A percentile compares a stretch with the other conserved stretches of the same genome.
phyloP scores from a whole-genome alignment of 2,888 invertebrate genomes.

The Ecliptopera silaceata region DNA sequence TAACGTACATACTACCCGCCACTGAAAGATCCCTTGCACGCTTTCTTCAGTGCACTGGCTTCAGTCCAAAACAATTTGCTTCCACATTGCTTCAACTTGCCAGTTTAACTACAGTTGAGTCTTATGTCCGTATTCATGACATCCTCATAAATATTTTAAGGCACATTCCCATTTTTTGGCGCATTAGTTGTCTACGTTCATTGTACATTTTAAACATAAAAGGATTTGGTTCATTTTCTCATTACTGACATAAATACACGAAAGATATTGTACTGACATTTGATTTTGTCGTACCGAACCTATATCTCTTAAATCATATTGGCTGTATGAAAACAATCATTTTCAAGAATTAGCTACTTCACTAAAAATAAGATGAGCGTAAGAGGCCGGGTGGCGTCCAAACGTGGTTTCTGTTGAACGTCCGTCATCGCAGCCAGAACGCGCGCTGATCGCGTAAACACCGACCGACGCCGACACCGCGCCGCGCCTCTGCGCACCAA shows the following conservation, averaged over 20 bases:
- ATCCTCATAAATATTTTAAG: slow-evolving; percentile 24
- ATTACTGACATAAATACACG: too few species aligned
- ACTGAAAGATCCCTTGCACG: slow-evolving; percentile 26
- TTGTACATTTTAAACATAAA: neutral
- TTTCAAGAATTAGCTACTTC: slow-evolving; percentile 36
- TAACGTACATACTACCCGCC: slow-evolving; percentile 13
- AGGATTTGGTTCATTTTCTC: too few species aligned
- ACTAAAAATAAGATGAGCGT: slow-evolving; percentile 62
- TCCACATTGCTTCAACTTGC: slow-evolving; percentile 24
- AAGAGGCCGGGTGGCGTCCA: slow-evolving; percentile 70
- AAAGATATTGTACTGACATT: too few species aligned
- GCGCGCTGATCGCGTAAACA: slow-evolving; percentile 69
- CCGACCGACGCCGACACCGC: slow-evolving; percentile 29
- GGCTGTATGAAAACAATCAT: slow-evolving; percentile 38
- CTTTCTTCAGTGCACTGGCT: slow-evolving; percentile 32
- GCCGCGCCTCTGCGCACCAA: slow-evolving; percentile 44
- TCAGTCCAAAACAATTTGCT: slow-evolving; percentile 32
- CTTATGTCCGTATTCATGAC: slow-evolving; percentile 23
- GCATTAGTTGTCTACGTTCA: slow-evolving; percentile 13
- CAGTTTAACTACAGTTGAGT: slow-evolving; percentile 20
- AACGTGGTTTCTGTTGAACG: slow-evolving; percentile 67
- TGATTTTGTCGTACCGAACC: too few species aligned
- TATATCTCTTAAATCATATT: neutral
- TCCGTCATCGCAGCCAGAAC: slow-evolving; percentile 62
- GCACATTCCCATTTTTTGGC: slow-evolving; percentile 8